Evolutionary conservation across 2,113 vertebrate species (phyloP), one percentile per base, ranked within the genome.

Genomic region (Canis aureus): DNA sequence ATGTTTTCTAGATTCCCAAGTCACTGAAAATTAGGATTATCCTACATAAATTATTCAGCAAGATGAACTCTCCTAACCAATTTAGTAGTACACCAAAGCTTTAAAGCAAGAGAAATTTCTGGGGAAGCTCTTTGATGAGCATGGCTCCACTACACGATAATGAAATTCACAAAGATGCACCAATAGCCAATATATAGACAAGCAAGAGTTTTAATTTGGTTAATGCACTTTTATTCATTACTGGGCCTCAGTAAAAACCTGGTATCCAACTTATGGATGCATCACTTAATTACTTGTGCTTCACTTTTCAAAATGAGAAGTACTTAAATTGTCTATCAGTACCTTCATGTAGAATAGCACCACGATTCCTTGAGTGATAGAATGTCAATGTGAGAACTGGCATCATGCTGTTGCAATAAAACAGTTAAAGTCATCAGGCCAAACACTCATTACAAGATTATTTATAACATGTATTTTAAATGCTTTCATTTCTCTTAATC

Each of bases 151-250:
- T 53, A 92, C 92, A 95, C 32, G 29, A 38, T 97, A 97, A 98
- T 98, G 97, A 97, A 98, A 98, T 98, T 96, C 97, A 98, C 97
- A 97, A 97, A 97, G 95, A 83, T 94, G 96, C 53, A 92, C 94
- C 98, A 93, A 96, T 94, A 97, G 94, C 95, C 97, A 98, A 98
- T 88, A 97, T 90, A 97, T 69, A 97, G 98, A 97, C 98, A 97
- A 59, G 84, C 81, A 29, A 82, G 96, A 97, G 97, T 98, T 99
- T 95, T 98, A 98, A 99, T 99, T 98, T 98, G 92, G 96, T 98
- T 99, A 99, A 98, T 98, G 98, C 88, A 98, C 97, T 98, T 98
- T 98, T 98, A 98, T 98, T 99, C 98, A 98, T 98, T 98, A 98
- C 80, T 97, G 98, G 97, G 91, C 92, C 96, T 98, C 97, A 90